A percentile compares a stretch with the other conserved stretches of the same genome.
Conservation (phyloP, 2,888 invertebrate genomes). For the Erebia ligea region DNA sequence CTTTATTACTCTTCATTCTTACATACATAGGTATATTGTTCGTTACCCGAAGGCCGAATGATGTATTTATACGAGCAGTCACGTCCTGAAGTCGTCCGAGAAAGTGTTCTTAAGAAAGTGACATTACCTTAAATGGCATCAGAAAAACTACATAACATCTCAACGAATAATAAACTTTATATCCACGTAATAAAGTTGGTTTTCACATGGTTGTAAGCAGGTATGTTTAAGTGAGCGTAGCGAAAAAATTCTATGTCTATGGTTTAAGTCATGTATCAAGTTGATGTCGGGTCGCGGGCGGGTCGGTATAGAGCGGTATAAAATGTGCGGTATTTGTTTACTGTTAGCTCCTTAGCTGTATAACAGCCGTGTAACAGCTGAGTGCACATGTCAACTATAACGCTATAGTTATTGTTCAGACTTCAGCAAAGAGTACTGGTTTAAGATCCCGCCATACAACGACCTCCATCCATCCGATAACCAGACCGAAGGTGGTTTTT, state of each 20-base stretch:
- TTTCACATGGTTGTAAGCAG: neutral
- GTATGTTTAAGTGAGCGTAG: too few species aligned
- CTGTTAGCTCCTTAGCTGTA: slow-evolving; percentile 7
- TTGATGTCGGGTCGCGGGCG: neutral
- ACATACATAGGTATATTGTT: too few species aligned
- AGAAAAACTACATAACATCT: slow-evolving; percentile 31
- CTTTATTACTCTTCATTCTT: too few species aligned
- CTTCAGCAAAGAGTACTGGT: too few species aligned
- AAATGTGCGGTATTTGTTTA: slow-evolving; percentile 2
- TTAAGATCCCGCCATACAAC: too few species aligned
- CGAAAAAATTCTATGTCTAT: too few species aligned
- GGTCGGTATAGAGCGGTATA: neutral
- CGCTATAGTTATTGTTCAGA: neutral
- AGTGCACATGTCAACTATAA: neutral
- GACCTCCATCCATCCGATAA: too few species aligned
- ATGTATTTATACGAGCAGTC: neutral
- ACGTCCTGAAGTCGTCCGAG: slow-evolving; percentile 29
- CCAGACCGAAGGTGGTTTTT: too few species aligned
- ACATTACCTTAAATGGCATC: slow-evolving; percentile 40
- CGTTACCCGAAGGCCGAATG: too few species aligned
- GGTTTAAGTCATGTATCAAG: neutral
- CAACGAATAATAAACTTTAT: neutral
- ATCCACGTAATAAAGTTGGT: neutral
- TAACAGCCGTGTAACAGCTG: neutral
- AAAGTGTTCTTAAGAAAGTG: slow-evolving; percentile 47